Percentiles rank a stretch among this genome's conserved stretches.
phyloP scores from a whole-genome alignment of 2,888 invertebrate genomes.

The Xylota sylvarum region DNA sequence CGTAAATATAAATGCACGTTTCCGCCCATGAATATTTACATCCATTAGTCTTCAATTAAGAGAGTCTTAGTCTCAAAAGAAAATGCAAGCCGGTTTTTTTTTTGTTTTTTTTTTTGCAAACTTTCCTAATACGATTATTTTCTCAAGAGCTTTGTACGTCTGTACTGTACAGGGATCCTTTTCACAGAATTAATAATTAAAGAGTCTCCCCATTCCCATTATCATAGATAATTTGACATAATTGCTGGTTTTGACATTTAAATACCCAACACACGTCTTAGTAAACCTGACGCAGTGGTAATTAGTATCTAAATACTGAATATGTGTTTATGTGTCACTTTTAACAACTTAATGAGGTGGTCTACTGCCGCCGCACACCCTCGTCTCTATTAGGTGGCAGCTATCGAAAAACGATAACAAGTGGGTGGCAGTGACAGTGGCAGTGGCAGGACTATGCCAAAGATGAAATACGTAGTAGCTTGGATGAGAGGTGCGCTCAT shows the following conservation, averaged over 20 bases:
- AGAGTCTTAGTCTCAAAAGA: neutral
- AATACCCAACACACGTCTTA: constrained; percentile 9
- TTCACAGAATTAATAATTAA: constrained; percentile 17
- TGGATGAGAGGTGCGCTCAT: constrained; percentile 60
- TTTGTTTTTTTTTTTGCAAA: neutral
- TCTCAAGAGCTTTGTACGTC: neutral
- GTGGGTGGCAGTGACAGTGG: neutral
- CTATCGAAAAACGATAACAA: constrained; percentile 31
- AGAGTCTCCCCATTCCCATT: neutral
- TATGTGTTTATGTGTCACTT: neutral
- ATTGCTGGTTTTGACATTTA: constrained; percentile 22
- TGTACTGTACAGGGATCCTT: neutral
- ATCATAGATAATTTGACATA: constrained; percentile 3
- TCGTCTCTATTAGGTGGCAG: constrained; percentile 14
- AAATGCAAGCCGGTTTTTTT: neutral
- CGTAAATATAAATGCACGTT: neutral
- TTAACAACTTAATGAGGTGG: neutral
- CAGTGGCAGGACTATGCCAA: neutral
- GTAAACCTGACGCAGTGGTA: constrained; percentile 7
- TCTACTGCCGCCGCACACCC: neutral
- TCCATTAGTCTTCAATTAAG: constrained; percentile 45
- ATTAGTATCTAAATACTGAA: constrained; percentile 6
- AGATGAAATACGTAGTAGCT: constrained; percentile 29
- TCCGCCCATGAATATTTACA: constrained; percentile 39
- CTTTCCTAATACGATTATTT: constrained; percentile 26